Conservation (phyloP, 2,113 vertebrate species). For the Irena cyanogastra region DNA sequence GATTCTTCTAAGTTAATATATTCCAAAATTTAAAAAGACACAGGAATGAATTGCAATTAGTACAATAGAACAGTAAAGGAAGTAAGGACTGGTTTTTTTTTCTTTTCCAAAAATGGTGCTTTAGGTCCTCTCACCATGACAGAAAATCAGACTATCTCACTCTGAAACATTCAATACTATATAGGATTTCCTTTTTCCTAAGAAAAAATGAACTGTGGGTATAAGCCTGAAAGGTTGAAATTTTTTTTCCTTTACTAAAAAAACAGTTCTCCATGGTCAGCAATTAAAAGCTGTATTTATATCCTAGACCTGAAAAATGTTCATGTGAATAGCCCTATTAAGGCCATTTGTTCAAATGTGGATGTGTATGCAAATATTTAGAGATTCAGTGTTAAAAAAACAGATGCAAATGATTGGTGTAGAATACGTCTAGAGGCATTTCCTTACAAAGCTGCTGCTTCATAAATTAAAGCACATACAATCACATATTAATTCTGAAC, state of each 20-base stretch:
- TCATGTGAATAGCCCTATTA: background rate
- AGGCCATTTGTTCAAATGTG: background rate
- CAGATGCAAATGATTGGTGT: background rate
- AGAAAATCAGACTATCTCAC: background rate
- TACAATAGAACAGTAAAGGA: background rate
- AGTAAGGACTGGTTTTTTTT: background rate
- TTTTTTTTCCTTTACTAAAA: background rate
- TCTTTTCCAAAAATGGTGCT: background rate
- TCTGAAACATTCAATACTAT: background rate
- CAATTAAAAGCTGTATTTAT: background rate
- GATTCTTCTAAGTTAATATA: background rate
- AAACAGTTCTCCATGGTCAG: background rate
- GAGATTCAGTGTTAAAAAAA: background rate
- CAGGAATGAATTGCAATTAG: background rate
- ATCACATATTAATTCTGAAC: background rate
- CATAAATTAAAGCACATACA: background rate
- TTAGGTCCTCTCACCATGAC: background rate
- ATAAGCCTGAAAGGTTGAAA: background rate
- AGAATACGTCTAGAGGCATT: background rate
- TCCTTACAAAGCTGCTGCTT: conserved; percentile 1
- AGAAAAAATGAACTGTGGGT: background rate
- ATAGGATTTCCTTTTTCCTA: background rate
- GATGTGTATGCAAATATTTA: background rate
- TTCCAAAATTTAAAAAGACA: background rate
- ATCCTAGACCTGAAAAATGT: background rate